Conservation (phyloP, 1,140 invertebrate genomes). For the Drosophila punjabiensis region DNA sequence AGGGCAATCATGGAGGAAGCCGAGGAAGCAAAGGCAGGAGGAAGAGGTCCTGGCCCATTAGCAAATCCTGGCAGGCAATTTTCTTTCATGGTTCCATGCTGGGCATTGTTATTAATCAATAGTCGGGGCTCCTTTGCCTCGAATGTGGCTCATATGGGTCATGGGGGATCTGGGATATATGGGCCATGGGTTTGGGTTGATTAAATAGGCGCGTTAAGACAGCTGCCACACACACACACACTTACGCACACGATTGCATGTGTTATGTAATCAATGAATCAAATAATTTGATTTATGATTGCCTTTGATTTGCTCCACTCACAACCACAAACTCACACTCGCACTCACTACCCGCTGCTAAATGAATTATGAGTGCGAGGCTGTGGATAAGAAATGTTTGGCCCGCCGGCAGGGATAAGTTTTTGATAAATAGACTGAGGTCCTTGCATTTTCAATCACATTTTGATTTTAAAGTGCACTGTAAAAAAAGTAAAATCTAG, state of each 20-base stretch:
- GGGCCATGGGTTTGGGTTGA: constrained; percentile 52
- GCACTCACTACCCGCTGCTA: constrained; percentile 51
- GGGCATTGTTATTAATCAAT: constrained; percentile 75
- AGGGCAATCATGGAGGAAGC: neutral
- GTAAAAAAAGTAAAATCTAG: neutral
- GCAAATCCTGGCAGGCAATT: constrained; percentile 57
- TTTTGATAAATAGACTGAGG: constrained; percentile 51
- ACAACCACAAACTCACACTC: constrained; percentile 26
- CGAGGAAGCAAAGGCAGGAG: neutral
- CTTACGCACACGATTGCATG: constrained; percentile 25
- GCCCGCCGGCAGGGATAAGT: constrained; percentile 23
- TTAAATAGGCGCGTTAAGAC: constrained; percentile 71
- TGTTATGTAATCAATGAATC: constrained; percentile 73
- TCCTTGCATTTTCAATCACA: neutral
- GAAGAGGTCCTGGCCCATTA: constrained; percentile 23
- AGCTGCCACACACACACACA: constrained; percentile 49
- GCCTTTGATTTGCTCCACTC: constrained; percentile 64
- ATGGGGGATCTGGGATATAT: neutral
- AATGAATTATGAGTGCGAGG: constrained; percentile 58
- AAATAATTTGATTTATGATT: constrained; percentile 77
- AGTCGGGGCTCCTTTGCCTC: constrained; percentile 28
- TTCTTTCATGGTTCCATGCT: constrained; percentile 61
- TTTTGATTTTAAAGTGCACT: constrained; percentile 21
- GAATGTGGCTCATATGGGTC: constrained; percentile 9
- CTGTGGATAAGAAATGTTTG: constrained; percentile 3